These are phyloP conservation scores for Percopsis transmontana DNA, from an alignment of 2,113 vertebrate genomes.

Conservation along the genomic window DNA sequence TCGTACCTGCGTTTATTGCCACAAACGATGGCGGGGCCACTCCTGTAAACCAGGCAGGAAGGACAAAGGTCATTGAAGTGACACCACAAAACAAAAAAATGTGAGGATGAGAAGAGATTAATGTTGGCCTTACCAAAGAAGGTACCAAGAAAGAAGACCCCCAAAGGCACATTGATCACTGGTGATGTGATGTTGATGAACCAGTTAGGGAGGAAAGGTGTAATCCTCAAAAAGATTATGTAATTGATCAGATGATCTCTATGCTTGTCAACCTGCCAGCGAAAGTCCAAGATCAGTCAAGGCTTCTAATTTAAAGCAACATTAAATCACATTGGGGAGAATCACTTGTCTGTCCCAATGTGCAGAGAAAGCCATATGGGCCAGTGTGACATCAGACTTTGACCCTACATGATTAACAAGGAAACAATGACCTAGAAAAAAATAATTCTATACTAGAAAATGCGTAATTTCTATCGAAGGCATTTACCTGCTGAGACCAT, in stretches of 20 bases:
- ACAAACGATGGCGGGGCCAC: constrained; percentile 97
- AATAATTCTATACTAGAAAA: neutral
- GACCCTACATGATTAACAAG: neutral
- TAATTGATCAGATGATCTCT: constrained; percentile 98
- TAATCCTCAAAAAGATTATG: constrained; percentile 99
- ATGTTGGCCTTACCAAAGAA: constrained; percentile 88
- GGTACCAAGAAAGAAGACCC: constrained; percentile 97
- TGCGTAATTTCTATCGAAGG: neutral
- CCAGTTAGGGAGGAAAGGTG: constrained; percentile 98
- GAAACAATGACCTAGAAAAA: constrained; percentile 18
- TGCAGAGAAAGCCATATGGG: too few relatives aligned
- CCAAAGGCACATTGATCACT: constrained; percentile 95
- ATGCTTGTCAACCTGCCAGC: constrained; percentile 89
- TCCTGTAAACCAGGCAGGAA: constrained; percentile 71
- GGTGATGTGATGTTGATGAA: constrained; percentile 99
- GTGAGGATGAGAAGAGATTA: neutral
- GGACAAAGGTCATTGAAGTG: constrained; percentile 19
- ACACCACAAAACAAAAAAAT: neutral
- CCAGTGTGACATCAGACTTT: too few relatives aligned
- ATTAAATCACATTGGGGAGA: too few relatives aligned
- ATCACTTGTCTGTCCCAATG: too few relatives aligned
- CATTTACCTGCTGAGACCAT: constrained; percentile 95
- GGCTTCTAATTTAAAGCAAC: neutral
- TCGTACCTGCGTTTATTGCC: constrained; percentile 97
- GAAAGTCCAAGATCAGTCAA: neutral